Conservation (phyloP, 2,113 vertebrate genomes). For the Nannobrachium achirus region DNA sequence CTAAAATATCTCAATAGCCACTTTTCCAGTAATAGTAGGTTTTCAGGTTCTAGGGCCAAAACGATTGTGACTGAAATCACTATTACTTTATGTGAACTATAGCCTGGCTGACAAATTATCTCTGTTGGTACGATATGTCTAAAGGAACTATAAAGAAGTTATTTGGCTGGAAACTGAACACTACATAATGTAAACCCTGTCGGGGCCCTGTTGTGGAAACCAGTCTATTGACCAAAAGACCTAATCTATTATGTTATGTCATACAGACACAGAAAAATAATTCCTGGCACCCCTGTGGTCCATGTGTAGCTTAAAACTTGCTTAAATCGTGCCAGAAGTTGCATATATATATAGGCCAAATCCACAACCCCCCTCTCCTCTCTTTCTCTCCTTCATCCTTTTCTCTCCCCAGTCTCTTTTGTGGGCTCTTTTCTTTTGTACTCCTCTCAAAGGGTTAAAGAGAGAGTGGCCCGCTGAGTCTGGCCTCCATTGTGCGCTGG, state of each 20-base stretch:
- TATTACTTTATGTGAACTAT: constrained; percentile 34
- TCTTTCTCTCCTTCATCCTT: constrained; percentile 7
- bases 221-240: not conserved
- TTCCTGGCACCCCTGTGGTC: constrained; percentile 19
- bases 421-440: constrained; percentile 61
- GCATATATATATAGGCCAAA: constrained; percentile 28
- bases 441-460: constrained; percentile 71
- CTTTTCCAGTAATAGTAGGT: constrained; percentile 27
- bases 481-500: constrained; percentile 67
- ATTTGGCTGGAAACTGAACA: constrained; percentile 8
- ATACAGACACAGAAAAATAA: constrained; percentile 12
- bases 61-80: constrained; percentile 19
- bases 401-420: constrained; percentile 55
- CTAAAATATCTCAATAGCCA: constrained; percentile 42
- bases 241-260: constrained; percentile 21
- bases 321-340: constrained; percentile 19
- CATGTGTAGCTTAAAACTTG: constrained; percentile 14
- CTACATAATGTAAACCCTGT: constrained; percentile 19
- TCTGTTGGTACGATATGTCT: not conserved
- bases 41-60: constrained; percentile 28
- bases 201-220: not conserved
- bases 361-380: constrained; percentile 29
- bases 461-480: constrained; percentile 57
- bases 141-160: constrained; percentile 23
- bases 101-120: constrained; percentile 19